Base-by-base conservation (phyloP, 2,888 invertebrate genomes). In the Ferdinandea cuprea region DNA sequence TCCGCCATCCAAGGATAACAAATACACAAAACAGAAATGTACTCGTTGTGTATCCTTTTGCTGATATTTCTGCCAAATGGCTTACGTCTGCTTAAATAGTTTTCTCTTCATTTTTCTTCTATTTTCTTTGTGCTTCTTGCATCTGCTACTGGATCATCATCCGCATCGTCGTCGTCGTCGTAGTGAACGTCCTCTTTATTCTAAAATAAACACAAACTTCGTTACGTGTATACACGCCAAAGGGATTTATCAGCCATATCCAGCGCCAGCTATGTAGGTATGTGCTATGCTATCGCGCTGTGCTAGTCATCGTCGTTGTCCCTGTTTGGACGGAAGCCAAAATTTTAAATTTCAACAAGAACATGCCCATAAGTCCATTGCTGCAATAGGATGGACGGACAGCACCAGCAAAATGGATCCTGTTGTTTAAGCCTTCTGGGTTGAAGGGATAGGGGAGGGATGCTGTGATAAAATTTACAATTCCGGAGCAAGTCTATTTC, bases 261-360 rank as follows among this genome's bases (percentile, higher is more conserved):
- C 50, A 63, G 17, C 37, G 13, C 11, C 42, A 32, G 32, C 42
- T 19, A n/a, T 32, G 52, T 30, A 3, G 37, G 58, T 8, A n/a
- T 7, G 9, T 61, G 15, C 35, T 37, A 54, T 32, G 44, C 42
- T 13, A 46, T 25, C 35, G 35, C 25, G n/a, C n/a, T 6, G 19
- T 15, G 48, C 25, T 46, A 28, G 11, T 7, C 7, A 11, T 32
- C 28, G 28, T 30, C n/a, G n/a, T 46, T 32, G 11, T 19, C 15
- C 25, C 19, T 35, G n/a, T 48, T 74, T 79, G 79, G 74, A 74
- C 8, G 17, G 15, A 48, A 79, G 79, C 79, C 79, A 79, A 74
- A 54, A 46, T 25, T 74, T 54, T 79, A 79, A 73, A 56, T 48
- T 61, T 54, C 66, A 52, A 37, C 56, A 28, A n/a, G 73, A 79